These are phyloP conservation scores for Eurypyga helias DNA, from an alignment of 2,113 vertebrate species.

Conservation along the genomic window DNA sequence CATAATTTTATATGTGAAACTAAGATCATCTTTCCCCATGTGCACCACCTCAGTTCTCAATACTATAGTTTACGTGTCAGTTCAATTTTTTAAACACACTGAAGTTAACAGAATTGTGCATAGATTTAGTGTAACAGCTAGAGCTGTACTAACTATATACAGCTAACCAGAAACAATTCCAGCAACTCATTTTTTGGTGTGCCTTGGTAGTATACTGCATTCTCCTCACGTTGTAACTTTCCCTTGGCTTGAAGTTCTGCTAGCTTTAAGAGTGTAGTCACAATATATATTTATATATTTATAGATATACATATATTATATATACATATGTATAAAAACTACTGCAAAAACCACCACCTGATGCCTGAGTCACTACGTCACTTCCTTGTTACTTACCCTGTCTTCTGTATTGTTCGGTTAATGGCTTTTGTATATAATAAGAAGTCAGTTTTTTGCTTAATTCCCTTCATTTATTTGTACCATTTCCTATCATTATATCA, in stretches of 20 bases:
- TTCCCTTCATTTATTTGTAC: background rate
- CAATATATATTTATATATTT: too few species aligned
- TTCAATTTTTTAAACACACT: background rate
- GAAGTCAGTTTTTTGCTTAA: background rate
- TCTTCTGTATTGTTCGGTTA: background rate
- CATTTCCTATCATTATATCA: background rate
- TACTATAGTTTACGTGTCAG: background rate
- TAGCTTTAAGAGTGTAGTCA: background rate
- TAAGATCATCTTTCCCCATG: background rate
- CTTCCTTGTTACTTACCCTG: background rate
- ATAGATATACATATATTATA: too few species aligned
- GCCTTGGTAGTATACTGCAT: background rate
- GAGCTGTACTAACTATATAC: background rate
- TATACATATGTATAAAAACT: background rate
- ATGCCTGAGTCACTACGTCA: rapidly evolving
- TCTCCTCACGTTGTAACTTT: background rate
- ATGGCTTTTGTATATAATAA: background rate
- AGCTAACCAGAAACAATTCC: background rate
- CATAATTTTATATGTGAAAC: background rate
- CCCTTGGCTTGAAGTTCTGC: background rate
- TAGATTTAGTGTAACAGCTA: background rate
- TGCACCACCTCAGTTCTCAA: background rate
- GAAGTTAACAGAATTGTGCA: background rate
- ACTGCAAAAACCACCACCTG: background rate
- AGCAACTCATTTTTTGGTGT: background rate